Base-by-base conservation (phyloP, 2,888 invertebrate species). In the Xylocampa areola region DNA sequence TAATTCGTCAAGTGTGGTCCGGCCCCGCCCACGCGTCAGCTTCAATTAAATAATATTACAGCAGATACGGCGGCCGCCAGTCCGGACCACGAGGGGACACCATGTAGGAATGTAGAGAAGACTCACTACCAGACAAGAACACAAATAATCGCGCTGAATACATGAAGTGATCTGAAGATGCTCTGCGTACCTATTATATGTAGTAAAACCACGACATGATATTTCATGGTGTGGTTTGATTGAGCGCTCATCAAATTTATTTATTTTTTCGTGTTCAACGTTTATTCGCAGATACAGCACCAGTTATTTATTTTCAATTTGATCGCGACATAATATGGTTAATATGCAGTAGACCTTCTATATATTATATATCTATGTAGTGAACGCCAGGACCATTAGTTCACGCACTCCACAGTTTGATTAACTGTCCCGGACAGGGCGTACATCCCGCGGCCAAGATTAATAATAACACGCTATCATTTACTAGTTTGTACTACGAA, bases 1-100 rank as follows among this genome's bases (percentile, higher is more conserved):
- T 82, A 82, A 79, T 83, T 81, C 84, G 77, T 85, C 86, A 82
- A 82, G 87, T 87, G 87, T 84, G 86, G 85, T 84, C 87, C 74
- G 62, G 74, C 48, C 64, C 76, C 79, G 73, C 74, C 76, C 55
- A 68, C 76, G 55, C 65, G 53, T 61, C 64, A 49, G 49, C 64
- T 73, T 67, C 62, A 75, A 78, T 80, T 80, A 80, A 76, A 72
- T 74, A 72, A 73, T 61, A 75, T 69, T 70, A 64, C 66, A 13
- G 49, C 51, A 54, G 62, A 65, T 49, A 43, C 32, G 35, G 32
- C 40, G 30, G 16, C 16, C 33, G 44, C 30, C 19, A 14, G 16
- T 13, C 8, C 3, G 8, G 2, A 5, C n/a, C 5, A 6, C 23
- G 14, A 13, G 7, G 17, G 25, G 7, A 0, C 30, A 21, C 13